These are phyloP conservation scores for Callipepla squamata DNA, from an alignment of 2,113 vertebrate species.

Conservation along the genomic window DNA sequence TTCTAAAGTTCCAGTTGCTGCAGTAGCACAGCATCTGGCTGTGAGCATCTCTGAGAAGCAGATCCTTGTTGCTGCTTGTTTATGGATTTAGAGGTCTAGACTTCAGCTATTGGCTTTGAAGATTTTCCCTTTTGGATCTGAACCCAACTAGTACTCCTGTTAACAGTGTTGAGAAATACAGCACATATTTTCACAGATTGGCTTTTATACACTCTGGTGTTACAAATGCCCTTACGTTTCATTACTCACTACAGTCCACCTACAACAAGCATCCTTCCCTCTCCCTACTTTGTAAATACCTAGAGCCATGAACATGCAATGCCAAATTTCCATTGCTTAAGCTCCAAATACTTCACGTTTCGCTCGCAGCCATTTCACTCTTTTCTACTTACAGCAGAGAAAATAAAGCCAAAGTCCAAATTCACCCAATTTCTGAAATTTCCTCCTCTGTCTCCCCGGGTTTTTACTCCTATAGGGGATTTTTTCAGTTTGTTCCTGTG, in stretches of 20 bases:
- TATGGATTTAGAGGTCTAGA: not conserved
- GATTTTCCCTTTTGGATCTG: not conserved
- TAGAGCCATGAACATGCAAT: not conserved
- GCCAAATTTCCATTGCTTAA: not conserved
- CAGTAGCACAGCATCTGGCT: not conserved
- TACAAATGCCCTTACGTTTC: not conserved
- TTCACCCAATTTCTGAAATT: not conserved
- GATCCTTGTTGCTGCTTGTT: not conserved
- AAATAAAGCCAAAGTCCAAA: not conserved
- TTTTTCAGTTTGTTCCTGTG: not conserved
- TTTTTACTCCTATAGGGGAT: not conserved
- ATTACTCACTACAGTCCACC: not conserved
- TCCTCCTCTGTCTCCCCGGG: not conserved
- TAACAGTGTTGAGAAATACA: not conserved
- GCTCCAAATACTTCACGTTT: not conserved
- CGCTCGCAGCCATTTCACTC: not conserved
- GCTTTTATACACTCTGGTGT: not conserved
- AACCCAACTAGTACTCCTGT: not conserved
- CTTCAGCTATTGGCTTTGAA: not conserved
- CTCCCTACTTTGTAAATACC: not conserved
- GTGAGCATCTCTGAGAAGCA: not conserved
- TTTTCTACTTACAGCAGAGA: not conserved
- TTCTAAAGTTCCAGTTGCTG: not conserved
- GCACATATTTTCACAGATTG: not conserved
- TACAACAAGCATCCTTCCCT: not conserved